A percentile compares a stretch with the other conserved stretches of the same genome.
Conservation (phyloP, 2,797 vertebrate genomes). For the Pachyuromys duprasi region DNA sequence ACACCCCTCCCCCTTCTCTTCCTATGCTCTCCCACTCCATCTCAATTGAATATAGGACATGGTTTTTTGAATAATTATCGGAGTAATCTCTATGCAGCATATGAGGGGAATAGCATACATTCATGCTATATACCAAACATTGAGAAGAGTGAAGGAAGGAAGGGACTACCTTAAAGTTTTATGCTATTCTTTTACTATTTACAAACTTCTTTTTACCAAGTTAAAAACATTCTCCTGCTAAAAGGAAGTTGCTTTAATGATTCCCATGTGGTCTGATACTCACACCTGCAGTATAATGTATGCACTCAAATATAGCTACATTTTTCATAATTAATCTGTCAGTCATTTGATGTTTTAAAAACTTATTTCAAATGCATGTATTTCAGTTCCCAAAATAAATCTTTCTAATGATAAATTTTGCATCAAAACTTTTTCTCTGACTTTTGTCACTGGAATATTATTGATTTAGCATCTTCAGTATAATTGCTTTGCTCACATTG, state of each 20-base stretch:
- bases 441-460: conserved; percentile 82
- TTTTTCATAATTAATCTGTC: conserved; percentile 78
- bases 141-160: conserved; percentile 5
- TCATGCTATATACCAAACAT: background rate
- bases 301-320: conserved; percentile 73
- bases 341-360: conserved; percentile 78
- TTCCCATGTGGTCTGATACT: conserved; percentile 51
- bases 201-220: conserved; percentile 44
- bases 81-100: background rate
- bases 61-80: conserved; percentile 12
- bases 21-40: background rate
- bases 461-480: conserved; percentile 81
- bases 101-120: background rate
- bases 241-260: conserved; percentile 57
- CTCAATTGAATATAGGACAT: background rate
- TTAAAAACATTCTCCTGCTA: conserved; percentile 71
- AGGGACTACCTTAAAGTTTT: conserved; percentile 62
- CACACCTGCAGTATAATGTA: conserved; percentile 68
- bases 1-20: too few relatives aligned
- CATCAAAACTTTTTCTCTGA: conserved; percentile 80
- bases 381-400: conserved; percentile 73
- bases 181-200: conserved; percentile 41
- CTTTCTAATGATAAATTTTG: conserved; percentile 79
- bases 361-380: conserved; percentile 77
- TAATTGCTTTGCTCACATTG: conserved; percentile 83